Conservation (phyloP, 1,140 invertebrate genomes). For the Trachymyrmex cornetzi region DNA sequence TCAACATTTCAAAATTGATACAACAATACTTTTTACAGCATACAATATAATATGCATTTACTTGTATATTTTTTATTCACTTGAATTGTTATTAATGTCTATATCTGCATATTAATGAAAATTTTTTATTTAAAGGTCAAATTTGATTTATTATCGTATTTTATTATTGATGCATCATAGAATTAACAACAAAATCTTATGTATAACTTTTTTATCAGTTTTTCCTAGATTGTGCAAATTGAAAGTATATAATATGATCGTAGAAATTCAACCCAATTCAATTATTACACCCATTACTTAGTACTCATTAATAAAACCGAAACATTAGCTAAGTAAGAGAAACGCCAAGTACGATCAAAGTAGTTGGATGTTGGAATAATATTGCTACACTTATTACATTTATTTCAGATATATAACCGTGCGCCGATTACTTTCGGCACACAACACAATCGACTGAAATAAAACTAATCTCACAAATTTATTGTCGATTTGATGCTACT, state of each 20-base stretch:
- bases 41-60: neutral
- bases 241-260: neutral
- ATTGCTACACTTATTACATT: too few relatives aligned
- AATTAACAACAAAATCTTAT: neutral
- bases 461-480: too few relatives aligned
- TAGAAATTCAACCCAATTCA: neutral
- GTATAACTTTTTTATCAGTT: neutral
- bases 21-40: neutral
- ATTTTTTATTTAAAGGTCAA: neutral
- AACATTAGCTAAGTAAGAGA: too few relatives aligned
- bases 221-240: neutral
- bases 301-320: neutral
- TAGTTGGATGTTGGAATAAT: too few relatives aligned
- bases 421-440: too few relatives aligned
- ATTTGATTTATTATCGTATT: neutral
- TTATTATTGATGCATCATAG: neutral
- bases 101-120: neutral
- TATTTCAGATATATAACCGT: too few relatives aligned
- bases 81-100: neutral
- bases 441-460: too few relatives aligned
- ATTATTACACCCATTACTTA: neutral
- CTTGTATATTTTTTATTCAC: neutral
- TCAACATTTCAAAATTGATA: neutral
- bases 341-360: too few relatives aligned
- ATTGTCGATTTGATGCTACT: too few relatives aligned